Conservation (phyloP, 2,888 invertebrate genomes). For the Eumerus sabulonum region DNA sequence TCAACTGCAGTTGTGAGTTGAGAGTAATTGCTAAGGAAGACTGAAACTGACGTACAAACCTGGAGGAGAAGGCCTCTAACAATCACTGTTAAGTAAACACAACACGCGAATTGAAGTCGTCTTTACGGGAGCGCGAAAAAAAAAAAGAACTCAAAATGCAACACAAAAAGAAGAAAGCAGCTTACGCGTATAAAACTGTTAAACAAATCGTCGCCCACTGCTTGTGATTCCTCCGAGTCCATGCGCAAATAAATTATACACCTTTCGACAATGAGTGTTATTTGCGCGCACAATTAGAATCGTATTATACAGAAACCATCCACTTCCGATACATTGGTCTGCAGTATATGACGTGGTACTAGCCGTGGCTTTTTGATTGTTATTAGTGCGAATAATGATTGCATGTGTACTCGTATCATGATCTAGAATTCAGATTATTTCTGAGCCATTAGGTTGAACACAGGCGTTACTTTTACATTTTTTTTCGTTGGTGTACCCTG, state of each 20-base stretch:
- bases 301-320: conserved; percentile 20
- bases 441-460: neutral
- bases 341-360: conserved; percentile 7
- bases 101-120: conserved; percentile 49
- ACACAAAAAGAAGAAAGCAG: conserved; percentile 23
- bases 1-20: conserved; percentile 29
- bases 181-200: conserved; percentile 53
- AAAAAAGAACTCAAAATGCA: conserved; percentile 39
- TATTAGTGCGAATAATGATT: too few relatives aligned
- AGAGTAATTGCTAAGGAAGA: conserved; percentile 48
- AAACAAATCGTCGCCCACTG: conserved; percentile 57
- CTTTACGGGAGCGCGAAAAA: conserved; percentile 50
- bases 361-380: conserved; percentile 1
- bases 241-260: conserved; percentile 43
- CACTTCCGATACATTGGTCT: conserved; percentile 25
- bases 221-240: conserved; percentile 2
- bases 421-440: conserved; percentile 16
- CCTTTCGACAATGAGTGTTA: conserved; percentile 27
- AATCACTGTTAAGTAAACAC: conserved; percentile 47
- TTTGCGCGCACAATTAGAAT: conserved; percentile 40
- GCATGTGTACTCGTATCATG: conserved; percentile 12
- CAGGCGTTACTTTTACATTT: too few relatives aligned
- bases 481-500: too few relatives aligned
- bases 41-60: conserved; percentile 24
- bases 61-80: conserved; percentile 30